phyloP scores from a whole-genome alignment of 2,888 invertebrate species.

The Rotaria sp. region DNA sequence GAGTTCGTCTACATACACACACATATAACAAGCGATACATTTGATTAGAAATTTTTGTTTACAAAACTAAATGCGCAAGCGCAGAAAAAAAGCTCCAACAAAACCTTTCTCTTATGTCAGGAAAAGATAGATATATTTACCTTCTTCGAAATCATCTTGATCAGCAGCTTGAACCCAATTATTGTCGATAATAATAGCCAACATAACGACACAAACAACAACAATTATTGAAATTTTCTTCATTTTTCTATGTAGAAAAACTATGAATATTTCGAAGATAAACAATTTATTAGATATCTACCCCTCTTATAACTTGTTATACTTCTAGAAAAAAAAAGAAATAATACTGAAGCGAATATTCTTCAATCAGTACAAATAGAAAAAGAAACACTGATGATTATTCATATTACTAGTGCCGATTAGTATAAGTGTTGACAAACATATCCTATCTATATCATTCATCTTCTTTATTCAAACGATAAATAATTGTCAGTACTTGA shows the following conservation, averaged over 20 bases:
- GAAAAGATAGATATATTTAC: not conserved
- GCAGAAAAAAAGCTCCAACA: not conserved
- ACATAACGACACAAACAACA: not conserved
- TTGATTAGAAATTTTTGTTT: not conserved
- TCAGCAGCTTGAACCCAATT: not conserved
- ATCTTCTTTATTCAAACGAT: not conserved
- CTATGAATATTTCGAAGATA: not conserved
- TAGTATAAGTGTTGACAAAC: not conserved
- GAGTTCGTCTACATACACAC: not conserved
- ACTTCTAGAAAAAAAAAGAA: not conserved
- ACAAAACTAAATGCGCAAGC: not conserved
- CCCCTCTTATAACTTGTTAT: not conserved
- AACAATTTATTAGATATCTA: not conserved
- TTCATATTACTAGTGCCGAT: not conserved
- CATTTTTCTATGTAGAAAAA: not conserved
- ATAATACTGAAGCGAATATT: not conserved
- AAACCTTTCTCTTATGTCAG: not conserved
- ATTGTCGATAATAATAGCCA: not conserved
- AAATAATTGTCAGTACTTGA: not conserved
- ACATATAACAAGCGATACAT: not conserved
- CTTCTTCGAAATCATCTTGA: not conserved
- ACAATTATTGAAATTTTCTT: not conserved
- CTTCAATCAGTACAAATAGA: not conserved
- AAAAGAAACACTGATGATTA: not conserved
- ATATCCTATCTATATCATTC: constrained; percentile 3